Evolutionary conservation across 2,797 vertebrate species (phyloP).

Genomic region (Sphenopsis melanotis): DNA sequence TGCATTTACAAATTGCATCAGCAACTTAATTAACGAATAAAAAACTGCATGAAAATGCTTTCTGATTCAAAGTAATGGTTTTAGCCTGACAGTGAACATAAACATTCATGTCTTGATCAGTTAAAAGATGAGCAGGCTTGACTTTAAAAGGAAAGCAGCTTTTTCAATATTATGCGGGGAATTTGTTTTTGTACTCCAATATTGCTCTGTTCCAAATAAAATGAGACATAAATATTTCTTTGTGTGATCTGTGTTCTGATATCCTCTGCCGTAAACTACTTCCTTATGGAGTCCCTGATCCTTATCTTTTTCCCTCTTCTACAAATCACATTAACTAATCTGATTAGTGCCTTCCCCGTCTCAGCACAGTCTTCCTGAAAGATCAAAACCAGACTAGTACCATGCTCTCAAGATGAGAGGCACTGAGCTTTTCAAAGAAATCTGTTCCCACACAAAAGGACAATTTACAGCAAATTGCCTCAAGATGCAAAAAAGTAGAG

Average conservation of each 20-base stretch:
- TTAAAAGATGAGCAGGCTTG: neutral
- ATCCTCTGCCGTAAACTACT: neutral
- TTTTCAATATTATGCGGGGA: neutral
- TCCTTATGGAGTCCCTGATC: neutral
- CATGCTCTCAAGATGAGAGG: neutral
- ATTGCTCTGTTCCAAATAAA: neutral
- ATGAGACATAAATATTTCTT: neutral
- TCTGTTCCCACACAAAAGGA: neutral
- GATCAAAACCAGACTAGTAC: neutral
- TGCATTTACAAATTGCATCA: neutral
- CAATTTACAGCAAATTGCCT: neutral
- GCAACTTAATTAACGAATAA: neutral
- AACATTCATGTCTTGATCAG: neutral
- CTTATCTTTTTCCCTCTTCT: neutral
- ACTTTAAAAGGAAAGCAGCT: neutral
- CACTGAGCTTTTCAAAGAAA: neutral
- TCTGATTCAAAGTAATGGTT: neutral
- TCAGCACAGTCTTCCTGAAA: neutral
- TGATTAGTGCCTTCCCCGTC: neutral
- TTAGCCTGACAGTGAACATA: neutral
- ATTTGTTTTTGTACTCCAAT: neutral
- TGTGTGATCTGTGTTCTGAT: neutral
- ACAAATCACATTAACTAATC: neutral
- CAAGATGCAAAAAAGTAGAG: neutral
- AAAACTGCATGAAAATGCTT: neutral